phyloP scores from a whole-genome alignment of 23 tunicate genomes.

The Phallusia fumigata region DNA sequence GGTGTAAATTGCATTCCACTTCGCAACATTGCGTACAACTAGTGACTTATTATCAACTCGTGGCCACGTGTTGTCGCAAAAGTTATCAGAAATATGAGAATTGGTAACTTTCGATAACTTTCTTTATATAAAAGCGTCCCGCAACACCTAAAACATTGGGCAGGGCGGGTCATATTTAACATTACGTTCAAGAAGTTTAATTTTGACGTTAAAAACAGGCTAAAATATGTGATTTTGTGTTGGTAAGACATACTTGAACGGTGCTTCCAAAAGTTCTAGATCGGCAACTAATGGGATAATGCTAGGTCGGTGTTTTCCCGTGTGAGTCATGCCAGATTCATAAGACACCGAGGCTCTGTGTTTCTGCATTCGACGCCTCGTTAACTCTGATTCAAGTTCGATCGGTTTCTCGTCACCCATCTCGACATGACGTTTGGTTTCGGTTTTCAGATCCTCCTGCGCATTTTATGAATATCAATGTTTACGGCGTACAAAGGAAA shows the following conservation, averaged over 20 bases:
- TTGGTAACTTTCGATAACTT: too few relatives aligned
- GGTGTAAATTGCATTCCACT: too few relatives aligned
- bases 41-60: too few relatives aligned
- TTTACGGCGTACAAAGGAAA: too few relatives aligned
- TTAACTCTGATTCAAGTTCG: constrained; percentile 56
- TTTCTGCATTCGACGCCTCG: constrained; percentile 42
- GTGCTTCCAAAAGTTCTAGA: background rate
- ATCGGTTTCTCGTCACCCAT: constrained; percentile 63
- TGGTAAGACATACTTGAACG: background rate
- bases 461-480: background rate
- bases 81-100: too few relatives aligned
- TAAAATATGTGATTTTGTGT: background rate
- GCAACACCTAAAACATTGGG: too few relatives aligned
- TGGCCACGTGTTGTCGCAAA: too few relatives aligned
- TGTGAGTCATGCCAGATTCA: background rate
- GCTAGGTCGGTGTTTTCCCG: background rate
- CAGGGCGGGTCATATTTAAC: too few relatives aligned
- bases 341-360: constrained; percentile 24
- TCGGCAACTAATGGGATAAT: background rate
- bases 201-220: background rate
- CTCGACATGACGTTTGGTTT: constrained; percentile 23
- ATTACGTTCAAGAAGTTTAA: too few relatives aligned
- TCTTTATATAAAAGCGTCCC: too few relatives aligned
- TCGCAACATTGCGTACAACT: too few relatives aligned
- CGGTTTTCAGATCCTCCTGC: constrained; percentile 43